A percentile compares a stretch with the other conserved stretches of the same genome.
These are phyloP conservation scores for Drosophila kanapiae DNA, from an alignment of 1,140 invertebrate species.

Conservation along the genomic window DNA sequence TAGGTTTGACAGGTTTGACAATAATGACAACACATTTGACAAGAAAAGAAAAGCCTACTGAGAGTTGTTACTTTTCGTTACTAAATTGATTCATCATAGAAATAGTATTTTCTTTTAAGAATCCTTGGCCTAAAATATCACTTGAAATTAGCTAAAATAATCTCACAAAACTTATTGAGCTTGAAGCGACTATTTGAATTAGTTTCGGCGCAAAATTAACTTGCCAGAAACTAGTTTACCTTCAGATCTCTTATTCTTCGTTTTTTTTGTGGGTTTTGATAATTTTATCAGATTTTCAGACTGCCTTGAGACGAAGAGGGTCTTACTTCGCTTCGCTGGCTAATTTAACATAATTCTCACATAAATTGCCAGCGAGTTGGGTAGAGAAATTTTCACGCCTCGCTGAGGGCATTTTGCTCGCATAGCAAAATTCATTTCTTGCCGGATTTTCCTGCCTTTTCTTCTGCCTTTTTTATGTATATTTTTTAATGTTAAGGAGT, in stretches of 20 bases:
- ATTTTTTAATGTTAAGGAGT: constrained; percentile 12
- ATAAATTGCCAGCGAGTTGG: constrained; percentile 75
- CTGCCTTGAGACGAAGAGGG: neutral
- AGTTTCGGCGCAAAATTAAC: constrained; percentile 5
- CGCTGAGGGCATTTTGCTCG: constrained; percentile 39
- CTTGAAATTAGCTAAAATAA: neutral
- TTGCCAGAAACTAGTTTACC: constrained; percentile 27
- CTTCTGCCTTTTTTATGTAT: neutral
- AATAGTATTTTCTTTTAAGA: too few species aligned
- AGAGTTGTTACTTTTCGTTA: too few species aligned
- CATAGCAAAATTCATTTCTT: constrained; percentile 17
- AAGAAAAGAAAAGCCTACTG: too few species aligned
- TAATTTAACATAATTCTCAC: constrained; percentile 83
- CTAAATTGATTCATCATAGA: too few species aligned
- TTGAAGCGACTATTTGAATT: constrained; percentile 6
- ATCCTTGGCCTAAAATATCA: neutral
- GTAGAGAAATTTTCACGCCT: constrained; percentile 80
- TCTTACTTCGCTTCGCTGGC: constrained; percentile 59
- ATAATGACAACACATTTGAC: too few species aligned
- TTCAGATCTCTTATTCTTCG: constrained; percentile 22
- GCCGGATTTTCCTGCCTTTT: constrained; percentile 39
- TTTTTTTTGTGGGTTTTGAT: constrained; percentile 32
- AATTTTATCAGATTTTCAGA: constrained; percentile 45
- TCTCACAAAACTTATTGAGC: constrained; percentile 1
- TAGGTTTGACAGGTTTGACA: too few species aligned